Base-by-base conservation (phyloP, 2,888 invertebrate species). In the Philonicus albiceps region DNA sequence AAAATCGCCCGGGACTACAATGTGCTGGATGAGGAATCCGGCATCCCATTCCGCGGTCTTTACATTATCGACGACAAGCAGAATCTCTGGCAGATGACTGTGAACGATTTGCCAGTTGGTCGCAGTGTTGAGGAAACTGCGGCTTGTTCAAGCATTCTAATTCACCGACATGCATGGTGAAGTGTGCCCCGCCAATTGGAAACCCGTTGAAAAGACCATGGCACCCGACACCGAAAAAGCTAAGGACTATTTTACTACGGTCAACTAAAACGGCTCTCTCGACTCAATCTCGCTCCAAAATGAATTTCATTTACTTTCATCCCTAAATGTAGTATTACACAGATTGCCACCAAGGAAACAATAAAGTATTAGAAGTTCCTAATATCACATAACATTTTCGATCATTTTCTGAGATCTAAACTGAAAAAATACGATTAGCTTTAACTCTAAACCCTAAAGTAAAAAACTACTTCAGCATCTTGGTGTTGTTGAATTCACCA, bases 71-170 rank as follows among this genome's bases (percentile, higher is more conserved):
- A 99, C 91, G 95, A 94, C 86, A 94, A 95, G 88, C 97, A 98
- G 91, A 96, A 95, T 90, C 94, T 99, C 88, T 94, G 99, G 1
- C 99, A 99, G 93, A 95, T 98, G 90, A 99, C 99, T 88, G 94
- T 99, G 91, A 99, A 99, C 92, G 99, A 99, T 93, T 94, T 99
- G 91, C 99, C 99, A 0, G 99, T 99, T 2, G 99, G 99, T 87
- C 94, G 96, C 93, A 94, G 88, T 1, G 98, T 99, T 0, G 98
- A 98, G 89, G 99, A 99, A 93, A 97, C 98, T 99, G 72, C 95
- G 99, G 87, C 93, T 99, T 88, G 98, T 99, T 13, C 98, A 99
- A 91, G 99, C 99, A 84, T 98, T 99, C 96, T 98, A 99, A 93
- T 98, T 94, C 93, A 98, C 98, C 7, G 99, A 99, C 92, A 95